Evolutionary conservation across 1,140 invertebrate genomes (phyloP), one percentile per base, ranked within the genome.

Genomic region (Reticulitermes speratus): DNA sequence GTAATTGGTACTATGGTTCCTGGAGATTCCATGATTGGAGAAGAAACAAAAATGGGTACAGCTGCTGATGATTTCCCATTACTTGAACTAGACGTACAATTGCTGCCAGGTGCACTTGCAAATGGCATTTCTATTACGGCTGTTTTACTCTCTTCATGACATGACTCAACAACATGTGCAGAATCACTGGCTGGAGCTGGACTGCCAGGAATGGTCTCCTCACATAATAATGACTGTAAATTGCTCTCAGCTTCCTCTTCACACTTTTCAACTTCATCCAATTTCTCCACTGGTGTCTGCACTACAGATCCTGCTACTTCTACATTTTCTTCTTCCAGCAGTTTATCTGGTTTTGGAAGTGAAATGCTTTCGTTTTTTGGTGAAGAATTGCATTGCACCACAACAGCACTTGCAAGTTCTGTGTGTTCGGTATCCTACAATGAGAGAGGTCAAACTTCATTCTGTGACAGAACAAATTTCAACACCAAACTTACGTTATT

Each of bases 201-300:
- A 88, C 96, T 96, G 38, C 96, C 95, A 2, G 96, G 96, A 89
- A 98, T 97, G 45, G 96, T 97, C 91, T 97, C 96, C 89, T 97
- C 96, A 90, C 97, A 97, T 3, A 97, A 90, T n/a, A 97, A 89
- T 82, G 96, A 93, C 59, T 88, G 93, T 95, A 84, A 94, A 92
- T 86, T 91, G 30, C 52, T 84, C 83, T 88, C 85, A 30, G 85
- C 48, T 23, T 84, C 83, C 25, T 88, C 65, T 84, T 87, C 81
- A 16, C 82, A 30, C 32, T 87, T 45, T 21, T 48, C 38, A 87
- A 87, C 38, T 86, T 87, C 65, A 85, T 75, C 85, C 87, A 84
- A 45, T 59, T 85, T 82, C 32, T 84, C 65, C 87, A 88, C 69
- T 89, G 90, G 44, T 88, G 88, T 25, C 44, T 75, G 25, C 3